Evolutionary conservation across 1,140 invertebrate genomes (phyloP).

Genomic region (Drosophila murphyi): DNA sequence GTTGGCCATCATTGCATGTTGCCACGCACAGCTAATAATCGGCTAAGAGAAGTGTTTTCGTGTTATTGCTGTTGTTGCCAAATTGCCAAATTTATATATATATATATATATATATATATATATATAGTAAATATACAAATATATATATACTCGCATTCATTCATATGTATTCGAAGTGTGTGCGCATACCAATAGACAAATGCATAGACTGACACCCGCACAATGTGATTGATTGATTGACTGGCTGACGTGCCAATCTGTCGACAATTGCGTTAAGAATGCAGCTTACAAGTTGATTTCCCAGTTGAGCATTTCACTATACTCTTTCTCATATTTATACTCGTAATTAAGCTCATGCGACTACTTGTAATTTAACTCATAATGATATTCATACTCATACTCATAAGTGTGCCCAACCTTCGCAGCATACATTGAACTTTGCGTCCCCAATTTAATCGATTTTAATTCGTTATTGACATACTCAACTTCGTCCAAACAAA

Average conservation of each 20-base stretch:
- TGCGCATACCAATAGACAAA: too few relatives aligned
- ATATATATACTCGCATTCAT: background rate
- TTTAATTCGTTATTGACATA: background rate
- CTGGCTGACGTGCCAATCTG: slow-evolving; percentile 24
- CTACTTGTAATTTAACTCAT: too few relatives aligned
- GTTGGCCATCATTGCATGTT: slow-evolving; percentile 51
- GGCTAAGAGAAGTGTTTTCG: slow-evolving; percentile 38
- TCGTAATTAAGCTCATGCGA: too few relatives aligned
- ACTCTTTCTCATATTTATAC: background rate
- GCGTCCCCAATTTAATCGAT: background rate
- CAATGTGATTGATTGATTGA: slow-evolving; percentile 23
- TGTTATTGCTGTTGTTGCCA: slow-evolving; percentile 23
- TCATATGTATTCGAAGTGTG: background rate
- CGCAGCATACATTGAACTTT: background rate
- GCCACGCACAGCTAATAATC: slow-evolving; percentile 34
- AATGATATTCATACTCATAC: background rate
- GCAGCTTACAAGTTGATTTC: slow-evolving; percentile 44
- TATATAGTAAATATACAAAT: background rate
- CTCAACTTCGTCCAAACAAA: too few relatives aligned
- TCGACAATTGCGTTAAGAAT: slow-evolving; percentile 1
- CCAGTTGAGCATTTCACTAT: background rate
- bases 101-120: background rate
- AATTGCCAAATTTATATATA: slow-evolving; percentile 23
- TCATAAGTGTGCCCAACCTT: background rate
- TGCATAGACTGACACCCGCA: background rate